These are phyloP conservation scores for Panthera uncia DNA, from an alignment of 2,113 vertebrate species.

Conservation along the genomic window DNA sequence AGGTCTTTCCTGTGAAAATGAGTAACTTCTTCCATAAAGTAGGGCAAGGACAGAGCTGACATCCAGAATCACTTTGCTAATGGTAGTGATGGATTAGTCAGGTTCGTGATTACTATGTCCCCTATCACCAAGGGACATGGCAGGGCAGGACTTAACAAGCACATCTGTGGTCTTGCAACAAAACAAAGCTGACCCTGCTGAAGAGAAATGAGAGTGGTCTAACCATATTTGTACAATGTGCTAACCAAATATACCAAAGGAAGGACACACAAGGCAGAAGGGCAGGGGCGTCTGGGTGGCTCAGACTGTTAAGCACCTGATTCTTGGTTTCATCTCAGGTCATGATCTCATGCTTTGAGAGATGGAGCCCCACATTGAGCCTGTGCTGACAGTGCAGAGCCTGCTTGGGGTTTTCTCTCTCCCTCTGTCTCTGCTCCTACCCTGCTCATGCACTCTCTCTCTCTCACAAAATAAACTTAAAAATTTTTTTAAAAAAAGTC, in stretches of 20 bases:
- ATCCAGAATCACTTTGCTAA: not conserved
- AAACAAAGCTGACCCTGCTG: not conserved
- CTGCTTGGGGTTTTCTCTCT: no score
- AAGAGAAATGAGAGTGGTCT: not conserved
- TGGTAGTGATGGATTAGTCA: not conserved
- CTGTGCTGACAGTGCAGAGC: no score
- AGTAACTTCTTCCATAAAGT: not conserved
- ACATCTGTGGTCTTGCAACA: not conserved
- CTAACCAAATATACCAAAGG: not conserved
- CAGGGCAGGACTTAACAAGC: not conserved
- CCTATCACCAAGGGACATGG: not conserved
- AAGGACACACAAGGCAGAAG: not conserved
- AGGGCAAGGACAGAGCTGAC: not conserved
- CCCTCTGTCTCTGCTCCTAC: no score
- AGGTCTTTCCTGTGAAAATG: not conserved
- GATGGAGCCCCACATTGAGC: no score
- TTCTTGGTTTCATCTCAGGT: no score
- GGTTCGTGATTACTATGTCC: not conserved
- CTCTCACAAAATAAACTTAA: no score
- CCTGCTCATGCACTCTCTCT: no score
- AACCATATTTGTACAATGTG: not conserved
- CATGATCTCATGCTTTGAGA: no score
- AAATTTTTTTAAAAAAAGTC: not conserved
- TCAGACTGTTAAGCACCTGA: no score
- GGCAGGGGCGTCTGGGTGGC: no score